Evolutionary conservation across 2,797 vertebrate species (phyloP), one percentile per base, ranked within the genome.

Genomic region (Eulemur mongoz): DNA sequence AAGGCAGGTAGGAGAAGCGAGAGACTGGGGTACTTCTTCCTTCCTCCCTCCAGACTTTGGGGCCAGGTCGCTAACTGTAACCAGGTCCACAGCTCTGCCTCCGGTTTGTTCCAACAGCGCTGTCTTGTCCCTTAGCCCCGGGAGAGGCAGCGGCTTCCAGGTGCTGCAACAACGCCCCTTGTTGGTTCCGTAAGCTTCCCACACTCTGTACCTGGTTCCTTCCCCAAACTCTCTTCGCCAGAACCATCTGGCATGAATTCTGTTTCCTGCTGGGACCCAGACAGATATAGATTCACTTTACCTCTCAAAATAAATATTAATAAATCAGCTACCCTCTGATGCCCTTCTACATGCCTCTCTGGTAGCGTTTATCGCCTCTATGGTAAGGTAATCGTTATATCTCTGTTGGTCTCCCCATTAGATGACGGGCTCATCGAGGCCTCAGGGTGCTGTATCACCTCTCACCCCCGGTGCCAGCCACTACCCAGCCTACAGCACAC

Each of bases 251-350:
- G n/a, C 2, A 30, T 78, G 67, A 81, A 52, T 73, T 85, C 48
- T 95, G 38, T 86, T 76, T 97, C 32, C 81, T 81, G 52, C 61
- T 83, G 50, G 59, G 23, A 95, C 27, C 52, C 7, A 48, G 84
- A 89, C 11, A 25, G 35, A 48, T 69, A 40, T 10, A 67, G 54
- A 78, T 32, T 78, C 40, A 59, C 45, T 72, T 96, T 61, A 35
- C 20, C 17, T 32, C 83, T 3, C n/a, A 85, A 45, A 73, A 54
- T 52, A 59, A 54, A 54, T 54, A 54, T 54, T 8, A 63, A 70
- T 78, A 38, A 48, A 25, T 73, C 45, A 82, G 23, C 25, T 79
- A 15, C 2, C 40, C 1, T 30, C 27, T 61, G 25, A 3, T 40
- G 43, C 35, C 40, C 23, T 25, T 78, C 59, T 57, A 73, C 38